phyloP scores from a whole-genome alignment of 2,888 invertebrate genomes.

The Agonopterix arenella region DNA sequence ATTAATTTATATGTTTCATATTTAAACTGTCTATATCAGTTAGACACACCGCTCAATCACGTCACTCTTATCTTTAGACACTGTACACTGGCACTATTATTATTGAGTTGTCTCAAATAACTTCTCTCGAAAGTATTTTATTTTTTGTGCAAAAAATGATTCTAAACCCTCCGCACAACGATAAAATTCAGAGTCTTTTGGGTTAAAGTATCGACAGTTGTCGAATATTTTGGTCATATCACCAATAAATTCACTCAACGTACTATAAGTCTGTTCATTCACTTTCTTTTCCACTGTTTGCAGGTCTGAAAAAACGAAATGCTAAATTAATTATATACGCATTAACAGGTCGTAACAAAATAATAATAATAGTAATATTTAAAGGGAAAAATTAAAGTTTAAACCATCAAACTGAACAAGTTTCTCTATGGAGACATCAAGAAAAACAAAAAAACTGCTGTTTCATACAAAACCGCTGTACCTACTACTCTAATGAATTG shows the following conservation, averaged over 20 bases:
- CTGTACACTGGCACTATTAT: conserved; percentile 57
- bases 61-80: conserved; percentile 22
- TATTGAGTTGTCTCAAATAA: conserved; percentile 80
- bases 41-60: conserved; percentile 16
- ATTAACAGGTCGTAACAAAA: too few relatives aligned
- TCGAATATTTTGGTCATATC: conserved; percentile 99
- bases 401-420: too few relatives aligned
- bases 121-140: conserved; percentile 91
- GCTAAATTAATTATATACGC: too few relatives aligned
- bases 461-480: too few relatives aligned
- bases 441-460: too few relatives aligned
- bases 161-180: conserved; percentile 97
- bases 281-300: conserved; percentile 94
- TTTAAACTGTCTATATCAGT: conserved; percentile 2
- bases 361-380: too few relatives aligned
- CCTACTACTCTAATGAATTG: too few relatives aligned
- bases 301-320: conserved; percentile 81
- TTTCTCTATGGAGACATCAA: too few relatives aligned
- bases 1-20: conserved; percentile 16
- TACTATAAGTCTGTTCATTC: conserved; percentile 87
- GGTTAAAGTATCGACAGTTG: conserved; percentile 98
- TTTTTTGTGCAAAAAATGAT: conserved; percentile 96
- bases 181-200: conserved; percentile 96
- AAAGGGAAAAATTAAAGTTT: too few relatives aligned
- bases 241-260: conserved; percentile 95